These are phyloP conservation scores for Penaeus monodon DNA, from an alignment of 2,888 invertebrate species.

Conservation along the genomic window DNA sequence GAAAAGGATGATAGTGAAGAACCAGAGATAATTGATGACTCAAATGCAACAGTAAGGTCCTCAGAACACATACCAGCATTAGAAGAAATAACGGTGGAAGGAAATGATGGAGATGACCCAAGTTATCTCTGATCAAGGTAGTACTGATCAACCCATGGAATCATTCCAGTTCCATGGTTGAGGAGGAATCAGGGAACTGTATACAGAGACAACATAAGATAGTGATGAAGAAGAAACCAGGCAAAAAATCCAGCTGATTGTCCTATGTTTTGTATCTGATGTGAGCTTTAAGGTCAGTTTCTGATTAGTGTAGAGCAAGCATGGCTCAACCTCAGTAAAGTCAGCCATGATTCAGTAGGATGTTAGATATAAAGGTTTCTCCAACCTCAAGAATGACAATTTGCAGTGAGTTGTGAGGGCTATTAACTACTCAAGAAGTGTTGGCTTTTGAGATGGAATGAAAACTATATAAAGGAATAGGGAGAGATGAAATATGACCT, in stretches of 20 bases:
- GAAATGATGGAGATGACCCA: slow-evolving; percentile 10
- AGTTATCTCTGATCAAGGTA: neutral
- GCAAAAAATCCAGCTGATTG: slow-evolving; percentile 40
- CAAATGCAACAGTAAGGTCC: slow-evolving; percentile 13
- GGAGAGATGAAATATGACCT: neutral
- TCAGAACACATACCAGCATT: slow-evolving; percentile 17
- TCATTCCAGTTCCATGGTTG: slow-evolving; percentile 58
- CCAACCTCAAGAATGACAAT: neutral
- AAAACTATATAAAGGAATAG: neutral
- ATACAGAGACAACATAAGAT: slow-evolving; percentile 45
- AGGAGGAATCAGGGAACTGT: slow-evolving; percentile 42
- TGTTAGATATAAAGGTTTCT: neutral
- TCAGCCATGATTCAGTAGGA: slow-evolving; percentile 8
- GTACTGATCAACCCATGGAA: slow-evolving; percentile 31
- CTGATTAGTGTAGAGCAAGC: slow-evolving; percentile 29
- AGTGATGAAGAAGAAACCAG: slow-evolving; percentile 12
- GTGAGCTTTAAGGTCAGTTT: slow-evolving; percentile 39
- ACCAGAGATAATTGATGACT: slow-evolving; percentile 37
- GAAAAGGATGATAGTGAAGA: slow-evolving; percentile 49
- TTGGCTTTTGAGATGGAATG: neutral
- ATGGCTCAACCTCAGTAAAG: slow-evolving; percentile 23
- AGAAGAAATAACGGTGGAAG: slow-evolving; percentile 37
- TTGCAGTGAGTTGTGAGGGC: slow-evolving; percentile 23
- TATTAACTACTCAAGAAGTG: slow-evolving; percentile 11
- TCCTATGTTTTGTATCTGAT: neutral